phyloP scores from a whole-genome alignment of 2,888 invertebrate genomes.

The Epinotia brunnichana region DNA sequence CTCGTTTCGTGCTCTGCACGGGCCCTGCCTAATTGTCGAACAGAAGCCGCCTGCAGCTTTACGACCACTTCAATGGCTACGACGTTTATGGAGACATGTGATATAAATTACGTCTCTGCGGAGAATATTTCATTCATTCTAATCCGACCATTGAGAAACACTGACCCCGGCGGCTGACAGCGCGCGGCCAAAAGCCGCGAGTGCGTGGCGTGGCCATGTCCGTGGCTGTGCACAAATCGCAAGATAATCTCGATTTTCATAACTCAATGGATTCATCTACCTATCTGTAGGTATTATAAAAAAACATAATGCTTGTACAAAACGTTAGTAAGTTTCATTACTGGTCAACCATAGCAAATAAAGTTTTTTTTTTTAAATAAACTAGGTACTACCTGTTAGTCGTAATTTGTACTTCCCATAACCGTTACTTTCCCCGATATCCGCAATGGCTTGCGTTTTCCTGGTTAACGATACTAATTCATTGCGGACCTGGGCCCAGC shows the following conservation, averaged over 20 bases:
- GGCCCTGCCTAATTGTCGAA: slow-evolving; percentile 75
- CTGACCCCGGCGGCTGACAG: slow-evolving; percentile 58
- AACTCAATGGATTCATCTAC: slow-evolving; percentile 3
- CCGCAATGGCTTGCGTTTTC: slow-evolving; percentile 24
- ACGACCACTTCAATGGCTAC: slow-evolving; percentile 63
- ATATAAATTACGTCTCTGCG: slow-evolving; percentile 71
- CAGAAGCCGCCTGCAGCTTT: slow-evolving; percentile 75
- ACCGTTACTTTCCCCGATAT: slow-evolving; percentile 12
- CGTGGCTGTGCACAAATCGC: slow-evolving; percentile 65
- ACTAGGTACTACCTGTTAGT: background rate
- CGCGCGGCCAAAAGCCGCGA: slow-evolving; percentile 68
- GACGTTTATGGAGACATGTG: slow-evolving; percentile 75
- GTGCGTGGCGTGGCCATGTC: slow-evolving; percentile 37
- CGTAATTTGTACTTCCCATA: background rate
- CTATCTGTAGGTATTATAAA: background rate
- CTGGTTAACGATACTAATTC: slow-evolving; percentile 30
- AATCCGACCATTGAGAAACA: slow-evolving; percentile 72
- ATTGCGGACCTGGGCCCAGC: slow-evolving; percentile 33
- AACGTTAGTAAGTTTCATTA: no score
- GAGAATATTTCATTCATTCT: slow-evolving; percentile 81
- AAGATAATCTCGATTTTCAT: slow-evolving; percentile 46
- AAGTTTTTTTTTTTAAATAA: background rate
- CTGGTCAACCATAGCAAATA: background rate
- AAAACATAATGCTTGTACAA: no score
- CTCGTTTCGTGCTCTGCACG: slow-evolving; percentile 59